phyloP scores from a whole-genome alignment of 2,797 vertebrate genomes.

The Momotus momota region DNA sequence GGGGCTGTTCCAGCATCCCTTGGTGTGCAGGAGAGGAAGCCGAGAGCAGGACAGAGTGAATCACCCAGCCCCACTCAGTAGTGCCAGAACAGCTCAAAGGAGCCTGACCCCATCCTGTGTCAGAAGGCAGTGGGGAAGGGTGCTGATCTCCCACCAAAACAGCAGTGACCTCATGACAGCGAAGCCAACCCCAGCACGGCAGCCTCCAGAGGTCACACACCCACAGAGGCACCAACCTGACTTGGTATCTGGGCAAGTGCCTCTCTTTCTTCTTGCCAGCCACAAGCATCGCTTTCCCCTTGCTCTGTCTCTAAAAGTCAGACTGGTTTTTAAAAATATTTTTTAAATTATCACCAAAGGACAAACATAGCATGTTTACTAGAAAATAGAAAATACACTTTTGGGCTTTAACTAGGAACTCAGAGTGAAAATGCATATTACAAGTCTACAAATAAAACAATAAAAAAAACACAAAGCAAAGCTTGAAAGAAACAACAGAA shows the following conservation, averaged over 20 bases:
- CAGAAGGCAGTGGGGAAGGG: neutral
- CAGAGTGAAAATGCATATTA: neutral
- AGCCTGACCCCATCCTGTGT: neutral
- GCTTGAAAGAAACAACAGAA: neutral
- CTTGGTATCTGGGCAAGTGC: neutral
- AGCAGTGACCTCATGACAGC: neutral
- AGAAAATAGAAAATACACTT: neutral
- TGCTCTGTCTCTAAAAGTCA: neutral
- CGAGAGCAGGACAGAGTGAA: neutral
- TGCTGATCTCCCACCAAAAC: neutral
- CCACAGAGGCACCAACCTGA: neutral
- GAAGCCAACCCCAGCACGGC: neutral
- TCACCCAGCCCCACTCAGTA: neutral
- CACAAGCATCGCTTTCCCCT: accelerated
- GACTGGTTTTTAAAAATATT: neutral
- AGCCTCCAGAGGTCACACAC: neutral
- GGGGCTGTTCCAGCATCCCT: neutral
- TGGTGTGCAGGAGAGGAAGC: neutral
- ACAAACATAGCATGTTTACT: neutral
- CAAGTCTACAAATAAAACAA: neutral
- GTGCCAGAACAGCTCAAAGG: neutral
- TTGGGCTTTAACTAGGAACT: neutral
- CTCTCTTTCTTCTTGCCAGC: neutral
- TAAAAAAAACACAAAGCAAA: neutral
- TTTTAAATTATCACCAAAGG: neutral